Evolutionary conservation across 2,113 vertebrate genomes (phyloP).

Genomic region (Gymnarchus niloticus): DNA sequence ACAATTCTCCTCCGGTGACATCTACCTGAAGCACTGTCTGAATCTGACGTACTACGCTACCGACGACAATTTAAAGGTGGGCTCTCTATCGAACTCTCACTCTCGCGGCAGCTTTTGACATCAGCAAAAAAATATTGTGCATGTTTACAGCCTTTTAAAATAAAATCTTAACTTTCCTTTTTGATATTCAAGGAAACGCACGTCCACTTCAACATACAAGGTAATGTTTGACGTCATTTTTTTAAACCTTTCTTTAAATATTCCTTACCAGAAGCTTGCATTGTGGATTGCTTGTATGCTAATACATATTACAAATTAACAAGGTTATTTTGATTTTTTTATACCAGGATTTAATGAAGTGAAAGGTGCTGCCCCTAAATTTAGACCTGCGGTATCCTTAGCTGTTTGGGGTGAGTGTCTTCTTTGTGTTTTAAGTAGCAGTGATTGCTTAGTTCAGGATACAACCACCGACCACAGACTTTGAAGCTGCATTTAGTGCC

Average conservation of each 20-base stretch:
- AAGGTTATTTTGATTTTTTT: not conserved
- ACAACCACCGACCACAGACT: no score
- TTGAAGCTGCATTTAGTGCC: no score
- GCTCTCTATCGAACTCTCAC: not conserved
- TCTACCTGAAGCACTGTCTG: not conserved
- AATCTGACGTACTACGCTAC: not conserved
- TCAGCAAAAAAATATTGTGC: not conserved
- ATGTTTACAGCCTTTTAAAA: not conserved
- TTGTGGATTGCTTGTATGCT: not conserved
- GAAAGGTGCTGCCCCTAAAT: not conserved
- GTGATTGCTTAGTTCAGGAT: no score
- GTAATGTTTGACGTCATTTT: not conserved
- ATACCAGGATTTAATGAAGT: not conserved
- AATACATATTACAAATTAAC: not conserved
- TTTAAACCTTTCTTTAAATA: not conserved
- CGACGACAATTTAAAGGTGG: not conserved
- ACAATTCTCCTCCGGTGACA: not conserved
- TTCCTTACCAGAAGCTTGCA: not conserved
- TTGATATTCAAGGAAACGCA: not conserved
- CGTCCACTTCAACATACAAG: not conserved
- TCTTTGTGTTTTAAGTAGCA: no score
- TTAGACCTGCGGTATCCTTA: not conserved
- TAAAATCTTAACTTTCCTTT: not conserved
- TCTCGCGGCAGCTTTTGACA: not conserved
- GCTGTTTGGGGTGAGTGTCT: not conserved